Conservation (phyloP, 2,113 vertebrate species). For the Lutjanus erythropterus region DNA sequence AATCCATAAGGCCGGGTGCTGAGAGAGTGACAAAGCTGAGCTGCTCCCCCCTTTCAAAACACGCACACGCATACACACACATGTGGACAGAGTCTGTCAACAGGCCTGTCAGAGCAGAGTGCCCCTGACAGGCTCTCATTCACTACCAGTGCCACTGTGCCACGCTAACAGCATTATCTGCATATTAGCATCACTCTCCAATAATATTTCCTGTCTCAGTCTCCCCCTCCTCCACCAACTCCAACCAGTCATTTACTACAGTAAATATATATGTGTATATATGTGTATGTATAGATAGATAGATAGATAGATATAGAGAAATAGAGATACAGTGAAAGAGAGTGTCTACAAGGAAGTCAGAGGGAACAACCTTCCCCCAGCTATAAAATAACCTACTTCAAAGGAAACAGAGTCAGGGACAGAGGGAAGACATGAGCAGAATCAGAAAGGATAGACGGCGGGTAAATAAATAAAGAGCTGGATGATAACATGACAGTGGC, state of each 20-base stretch:
- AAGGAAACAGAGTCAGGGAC: constrained; percentile 49
- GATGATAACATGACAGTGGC: constrained; percentile 57
- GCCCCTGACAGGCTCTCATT: constrained; percentile 72
- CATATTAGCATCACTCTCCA: constrained; percentile 66
- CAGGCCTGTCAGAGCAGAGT: constrained; percentile 61
- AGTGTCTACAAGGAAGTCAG: constrained; percentile 3
- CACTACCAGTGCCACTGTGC: constrained; percentile 49
- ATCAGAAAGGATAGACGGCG: constrained; percentile 58
- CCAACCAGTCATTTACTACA: neutral
- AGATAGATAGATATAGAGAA: constrained; percentile 11
- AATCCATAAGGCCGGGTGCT: constrained; percentile 32
- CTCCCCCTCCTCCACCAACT: neutral
- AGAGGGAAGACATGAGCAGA: constrained; percentile 57
- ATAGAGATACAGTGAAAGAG: neutral
- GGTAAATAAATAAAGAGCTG: constrained; percentile 63
- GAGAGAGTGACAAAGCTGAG: constrained; percentile 61
- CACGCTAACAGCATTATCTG: constrained; percentile 71
- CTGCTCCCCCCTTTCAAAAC: constrained; percentile 1
- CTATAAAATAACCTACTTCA: constrained; percentile 74
- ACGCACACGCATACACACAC: constrained; percentile 18
- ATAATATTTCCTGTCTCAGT: constrained; percentile 49
- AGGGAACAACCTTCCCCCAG: constrained; percentile 61
- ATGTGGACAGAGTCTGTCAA: constrained; percentile 72
- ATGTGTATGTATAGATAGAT: constrained; percentile 14
- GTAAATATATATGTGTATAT: constrained; percentile 20